phyloP scores from a whole-genome alignment of 64 coral and sea anemone species.

The Stichodactyla mertensii region DNA sequence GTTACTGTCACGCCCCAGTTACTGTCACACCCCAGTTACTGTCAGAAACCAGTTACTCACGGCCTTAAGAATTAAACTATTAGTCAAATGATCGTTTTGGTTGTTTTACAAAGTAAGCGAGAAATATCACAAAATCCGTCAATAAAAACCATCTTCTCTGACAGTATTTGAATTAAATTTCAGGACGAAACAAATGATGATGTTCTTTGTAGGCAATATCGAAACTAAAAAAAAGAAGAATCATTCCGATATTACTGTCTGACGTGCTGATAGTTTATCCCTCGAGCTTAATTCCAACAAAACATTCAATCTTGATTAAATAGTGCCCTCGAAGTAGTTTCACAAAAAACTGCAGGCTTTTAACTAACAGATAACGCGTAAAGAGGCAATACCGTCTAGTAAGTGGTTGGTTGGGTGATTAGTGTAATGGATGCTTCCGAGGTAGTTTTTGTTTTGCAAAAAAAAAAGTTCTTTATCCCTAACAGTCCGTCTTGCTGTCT shows the following conservation, averaged over 20 bases:
- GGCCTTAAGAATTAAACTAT: not conserved
- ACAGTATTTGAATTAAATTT: not conserved
- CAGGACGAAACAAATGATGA: not conserved
- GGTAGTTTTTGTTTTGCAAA: conserved; percentile 3
- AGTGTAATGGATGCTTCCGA: not conserved
- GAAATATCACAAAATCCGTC: not conserved
- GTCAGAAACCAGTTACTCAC: too few relatives aligned
- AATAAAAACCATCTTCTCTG: not conserved
- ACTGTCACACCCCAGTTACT: too few relatives aligned
- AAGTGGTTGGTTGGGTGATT: not conserved
- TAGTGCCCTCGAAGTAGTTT: not conserved
- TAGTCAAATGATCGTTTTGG: not conserved
- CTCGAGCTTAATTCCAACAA: not conserved
- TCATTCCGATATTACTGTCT: not conserved
- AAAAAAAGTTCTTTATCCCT: not conserved
- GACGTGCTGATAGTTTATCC: too few relatives aligned
- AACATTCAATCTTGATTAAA: not conserved
- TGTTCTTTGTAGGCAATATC: not conserved
- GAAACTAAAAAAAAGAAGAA: not conserved
- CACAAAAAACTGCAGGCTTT: not conserved
- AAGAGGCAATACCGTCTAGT: not conserved
- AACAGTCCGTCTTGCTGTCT: not conserved
- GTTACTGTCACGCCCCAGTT: too few relatives aligned
- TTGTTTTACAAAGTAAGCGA: not conserved
- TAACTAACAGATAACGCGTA: conserved; percentile 2